Conservation (phyloP, 2,113 vertebrate genomes). For the Phrynosoma platyrhinos region DNA sequence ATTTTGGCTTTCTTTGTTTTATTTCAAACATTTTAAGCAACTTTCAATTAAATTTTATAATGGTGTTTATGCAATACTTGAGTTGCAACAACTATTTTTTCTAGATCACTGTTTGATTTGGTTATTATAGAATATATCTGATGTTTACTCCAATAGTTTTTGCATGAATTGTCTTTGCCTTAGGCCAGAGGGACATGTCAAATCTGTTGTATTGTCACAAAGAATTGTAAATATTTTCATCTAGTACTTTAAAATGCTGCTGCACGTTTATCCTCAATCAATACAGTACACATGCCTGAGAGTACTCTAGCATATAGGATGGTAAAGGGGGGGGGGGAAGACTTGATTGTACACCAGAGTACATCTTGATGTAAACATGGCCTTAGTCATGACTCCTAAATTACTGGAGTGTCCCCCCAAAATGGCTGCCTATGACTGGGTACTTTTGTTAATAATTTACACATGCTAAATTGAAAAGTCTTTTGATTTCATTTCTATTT, state of each 20-base stretch:
- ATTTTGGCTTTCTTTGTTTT: no score
- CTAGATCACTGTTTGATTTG: not conserved
- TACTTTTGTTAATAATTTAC: not conserved
- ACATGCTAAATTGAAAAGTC: not conserved
- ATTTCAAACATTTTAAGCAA: no score
- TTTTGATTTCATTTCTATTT: not conserved
- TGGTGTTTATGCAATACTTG: not conserved
- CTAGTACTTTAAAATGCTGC: no score
- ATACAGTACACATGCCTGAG: not conserved
- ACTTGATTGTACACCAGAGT: not conserved
- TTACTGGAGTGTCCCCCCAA: not conserved
- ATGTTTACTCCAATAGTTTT: not conserved
- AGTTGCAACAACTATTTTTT: not conserved
- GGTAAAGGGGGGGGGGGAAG: not conserved
- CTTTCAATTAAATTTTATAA: not conserved
- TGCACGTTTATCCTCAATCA: no score
- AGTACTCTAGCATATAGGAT: not conserved
- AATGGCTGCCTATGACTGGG: not conserved
- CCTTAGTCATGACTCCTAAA: not conserved
- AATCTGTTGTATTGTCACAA: not conserved
- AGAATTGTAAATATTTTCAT: not conserved
- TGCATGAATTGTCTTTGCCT: not conserved
- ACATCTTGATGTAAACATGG: not conserved
- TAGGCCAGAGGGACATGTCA: not conserved
- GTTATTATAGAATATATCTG: not conserved